Conservation (phyloP, 2,797 vertebrate species). For the Coendou prehensilis region DNA sequence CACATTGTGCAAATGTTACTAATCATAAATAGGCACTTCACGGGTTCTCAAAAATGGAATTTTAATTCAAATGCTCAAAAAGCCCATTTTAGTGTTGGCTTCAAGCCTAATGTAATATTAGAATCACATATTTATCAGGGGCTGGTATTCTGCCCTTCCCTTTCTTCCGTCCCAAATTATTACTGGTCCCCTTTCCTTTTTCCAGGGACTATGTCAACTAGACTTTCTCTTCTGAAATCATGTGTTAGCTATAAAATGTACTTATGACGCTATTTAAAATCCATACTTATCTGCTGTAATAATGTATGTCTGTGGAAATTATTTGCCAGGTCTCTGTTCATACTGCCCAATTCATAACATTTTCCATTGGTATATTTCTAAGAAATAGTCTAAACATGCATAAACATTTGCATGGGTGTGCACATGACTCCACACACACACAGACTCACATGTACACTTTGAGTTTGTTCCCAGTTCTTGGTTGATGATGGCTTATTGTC, state of each 20-base stretch:
- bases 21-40: slow-evolving; percentile 53
- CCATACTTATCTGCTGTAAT: background rate
- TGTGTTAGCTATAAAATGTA: background rate
- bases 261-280: background rate
- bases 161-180: background rate
- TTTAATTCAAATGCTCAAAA: slow-evolving; percentile 55
- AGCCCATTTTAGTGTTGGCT: background rate
- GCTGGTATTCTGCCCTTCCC: background rate
- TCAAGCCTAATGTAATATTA: background rate
- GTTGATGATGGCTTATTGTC: background rate
- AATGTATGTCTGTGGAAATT: background rate
- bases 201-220: background rate
- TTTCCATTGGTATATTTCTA: background rate
- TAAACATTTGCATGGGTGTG: background rate
- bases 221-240: background rate
- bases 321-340: background rate
- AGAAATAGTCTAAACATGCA: too few relatives aligned
- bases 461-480: background rate
- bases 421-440: background rate
- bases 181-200: background rate
- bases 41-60: slow-evolving; percentile 56
- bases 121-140: background rate
- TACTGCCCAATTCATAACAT: background rate
- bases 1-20: slow-evolving; percentile 42
- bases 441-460: background rate